Base-by-base conservation (phyloP, 2,888 invertebrate species). In the Elegia similella region DNA sequence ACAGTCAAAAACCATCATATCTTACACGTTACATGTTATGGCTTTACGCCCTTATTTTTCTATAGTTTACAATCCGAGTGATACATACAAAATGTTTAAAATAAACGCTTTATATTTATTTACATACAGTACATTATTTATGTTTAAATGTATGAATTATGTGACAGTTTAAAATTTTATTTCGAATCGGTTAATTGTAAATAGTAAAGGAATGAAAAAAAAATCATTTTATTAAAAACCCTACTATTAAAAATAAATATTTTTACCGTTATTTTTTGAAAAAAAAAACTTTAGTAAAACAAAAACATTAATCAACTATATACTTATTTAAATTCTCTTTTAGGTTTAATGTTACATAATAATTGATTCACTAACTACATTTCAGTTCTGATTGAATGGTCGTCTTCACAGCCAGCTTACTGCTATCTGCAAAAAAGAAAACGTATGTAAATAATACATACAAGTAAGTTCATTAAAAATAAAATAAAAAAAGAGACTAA, bases 1-100 rank as follows among this genome's bases (percentile, higher is more conserved):
- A 89, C 90, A 89, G 89, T 77, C 83, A 78, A 67, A 70, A 80
- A 86, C n/a, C 84, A 79, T 72, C 73, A 65, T 67, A 67, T 57
- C 59, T 62, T 67, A 67, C 58, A 57, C 44, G n/a, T 23, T 60
- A 62, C 54, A 52, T 54, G 57, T 38, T 58, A 56, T 55, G 38
- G 44, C 29, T 30, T 30, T 55, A 56, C 52, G 55, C 42, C 44
- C 54, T 32, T 58, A 56, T 15, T 13, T 42, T 46, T 58, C 46
- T 53, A 30, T 58, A 50, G 50, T 56, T 56, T 56, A 47, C 47
- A 48, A 43, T 43, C 32, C 43, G 52, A 53, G 42, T 42, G 56
- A 32, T 50, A 52, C 56, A 59, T 54, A 48, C 29, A 56, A 48
- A 56, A 48, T 62, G 63, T 58, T 60, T 62, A 63, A 67, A 68